Evolutionary conservation across 2,888 invertebrate species (phyloP), one percentile per base, ranked within the genome.

Genomic region (Megastigmus dorsalis): DNA sequence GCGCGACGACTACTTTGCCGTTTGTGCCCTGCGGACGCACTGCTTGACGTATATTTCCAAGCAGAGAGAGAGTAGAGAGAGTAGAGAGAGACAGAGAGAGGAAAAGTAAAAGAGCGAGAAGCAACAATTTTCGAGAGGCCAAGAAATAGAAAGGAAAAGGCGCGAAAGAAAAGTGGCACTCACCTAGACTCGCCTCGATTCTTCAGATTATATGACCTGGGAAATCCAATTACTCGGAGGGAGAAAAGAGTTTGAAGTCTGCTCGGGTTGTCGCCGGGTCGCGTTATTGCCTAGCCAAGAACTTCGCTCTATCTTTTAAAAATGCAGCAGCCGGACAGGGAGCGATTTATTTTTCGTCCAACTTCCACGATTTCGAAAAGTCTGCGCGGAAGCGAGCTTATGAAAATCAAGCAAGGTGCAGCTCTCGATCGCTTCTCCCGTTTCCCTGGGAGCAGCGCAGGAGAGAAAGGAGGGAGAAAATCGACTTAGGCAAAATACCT

Each of bases 371-470:
- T 23, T 63, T 33, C 2, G 54, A 33, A 54, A 33, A 57, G 65
- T 23, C 13, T 30, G 33, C 41, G 52, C n/a, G n/a, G n/a, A n/a
- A 33, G 43, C 55, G 59, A 23, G 73, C 54, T 73, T 73, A 60
- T 66, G 65, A 59, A 62, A 70, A 75, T 54, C 50, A 50, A 57
- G 71, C 20, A n/a, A n/a, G n/a, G n/a, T n/a, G n/a, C n/a, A 7
- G 26, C 28, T 13, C 20, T 10, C 60, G 55, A 55, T 38, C 70
- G 54, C 15, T 54, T 54, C 62, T 71, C 63, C 71, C 48, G 36
- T 62, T 52, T 63, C 48, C 28, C 33, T 10, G 7, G 6, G 23
- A 26, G 18, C 13, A 3, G 33, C 13, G n/a, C 2, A n/a, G 18
- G 5, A 20, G 13, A 33, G 23, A 4, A 15, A 52, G 26, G 10